phyloP scores from a whole-genome alignment of 2,888 invertebrate species.

The Hyalella azteca region DNA sequence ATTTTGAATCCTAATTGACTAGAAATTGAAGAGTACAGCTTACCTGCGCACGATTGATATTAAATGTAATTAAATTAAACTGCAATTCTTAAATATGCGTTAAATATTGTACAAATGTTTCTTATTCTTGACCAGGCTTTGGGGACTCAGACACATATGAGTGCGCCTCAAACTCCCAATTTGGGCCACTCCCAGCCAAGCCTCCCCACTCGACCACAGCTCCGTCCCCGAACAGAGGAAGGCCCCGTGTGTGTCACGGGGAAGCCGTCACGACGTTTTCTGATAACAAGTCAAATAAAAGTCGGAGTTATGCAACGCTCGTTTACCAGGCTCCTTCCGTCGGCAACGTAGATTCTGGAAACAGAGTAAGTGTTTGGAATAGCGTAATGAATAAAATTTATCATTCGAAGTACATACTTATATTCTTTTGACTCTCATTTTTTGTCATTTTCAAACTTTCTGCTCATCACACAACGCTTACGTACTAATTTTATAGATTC shows the following conservation, averaged over 20 bases:
- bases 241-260: not conserved
- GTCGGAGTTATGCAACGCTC: slow-evolving; percentile 50
- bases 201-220: slow-evolving; percentile 35
- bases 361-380: slow-evolving; percentile 48
- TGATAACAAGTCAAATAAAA: slow-evolving; percentile 40
- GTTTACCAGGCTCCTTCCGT: slow-evolving; percentile 57
- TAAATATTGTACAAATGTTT: no score
- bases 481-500: no score
- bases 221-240: slow-evolving; percentile 15
- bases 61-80: no score
- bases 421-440: no score
- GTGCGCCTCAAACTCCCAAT: slow-evolving; percentile 53
- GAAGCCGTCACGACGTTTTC: not conserved
- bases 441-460: no score
- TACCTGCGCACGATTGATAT: no score
- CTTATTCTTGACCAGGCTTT: slow-evolving; percentile 13
- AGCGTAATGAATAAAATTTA: no score
- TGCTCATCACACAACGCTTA: no score
- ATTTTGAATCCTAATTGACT: no score
- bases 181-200: slow-evolving; percentile 30
- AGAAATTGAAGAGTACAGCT: no score
- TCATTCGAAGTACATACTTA: no score
- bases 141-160: slow-evolving; percentile 53
- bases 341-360: slow-evolving; percentile 53
- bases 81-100: no score